Evolutionary conservation across 2,888 invertebrate genomes (phyloP).

Genomic region (Allophyes oxyacanthae): DNA sequence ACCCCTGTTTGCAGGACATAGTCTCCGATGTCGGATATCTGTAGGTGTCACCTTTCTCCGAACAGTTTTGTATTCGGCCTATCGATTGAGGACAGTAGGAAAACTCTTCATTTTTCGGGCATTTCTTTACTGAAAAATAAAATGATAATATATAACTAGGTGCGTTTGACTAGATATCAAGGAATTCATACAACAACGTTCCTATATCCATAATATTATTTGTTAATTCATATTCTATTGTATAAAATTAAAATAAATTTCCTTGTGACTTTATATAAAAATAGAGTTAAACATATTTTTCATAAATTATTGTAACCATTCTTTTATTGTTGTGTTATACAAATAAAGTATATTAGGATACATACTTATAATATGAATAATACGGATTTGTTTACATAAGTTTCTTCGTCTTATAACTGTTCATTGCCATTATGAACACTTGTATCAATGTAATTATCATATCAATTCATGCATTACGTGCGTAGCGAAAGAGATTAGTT

Average conservation of each 20-base stretch:
- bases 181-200: too few species aligned
- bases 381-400: background rate
- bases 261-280: background rate
- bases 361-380: too few species aligned
- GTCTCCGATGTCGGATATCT: background rate
- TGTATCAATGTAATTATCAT: conserved; percentile 12
- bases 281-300: background rate
- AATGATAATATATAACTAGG: too few species aligned
- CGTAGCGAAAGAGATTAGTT: background rate
- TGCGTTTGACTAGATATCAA: too few species aligned
- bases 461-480: background rate
- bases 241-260: background rate
- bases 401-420: conserved; percentile 5
- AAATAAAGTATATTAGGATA: background rate
- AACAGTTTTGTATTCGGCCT: conserved; percentile 33
- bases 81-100: conserved; percentile 30
- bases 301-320: background rate
- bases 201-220: too few species aligned
- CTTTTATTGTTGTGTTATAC: background rate
- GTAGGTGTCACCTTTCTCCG: conserved; percentile 20
- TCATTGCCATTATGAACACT: conserved; percentile 8
- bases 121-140: conserved; percentile 31
- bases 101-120: conserved; percentile 43
- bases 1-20: conserved; percentile 23
- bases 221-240: background rate